Percentiles rank a stretch among this genome's conserved stretches.
Evolutionary conservation across 2,888 invertebrate species (phyloP).

Genomic region (Hetaerina titia): DNA sequence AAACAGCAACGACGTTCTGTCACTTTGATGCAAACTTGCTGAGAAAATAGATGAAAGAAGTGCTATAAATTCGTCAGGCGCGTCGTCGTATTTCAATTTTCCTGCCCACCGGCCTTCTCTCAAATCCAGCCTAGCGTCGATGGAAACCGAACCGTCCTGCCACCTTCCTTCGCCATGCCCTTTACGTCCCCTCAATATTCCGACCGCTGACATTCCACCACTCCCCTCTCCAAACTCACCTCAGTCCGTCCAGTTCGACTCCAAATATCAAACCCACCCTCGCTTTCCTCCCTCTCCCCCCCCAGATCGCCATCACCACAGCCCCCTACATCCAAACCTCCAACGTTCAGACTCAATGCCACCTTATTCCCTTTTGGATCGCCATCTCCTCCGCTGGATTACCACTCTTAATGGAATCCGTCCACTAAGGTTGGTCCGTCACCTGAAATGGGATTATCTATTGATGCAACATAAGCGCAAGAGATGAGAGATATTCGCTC

Average conservation of each 20-base stretch:
- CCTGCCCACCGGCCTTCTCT: not conserved
- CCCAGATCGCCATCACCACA: not conserved
- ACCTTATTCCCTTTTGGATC: not conserved
- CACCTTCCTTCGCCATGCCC: not conserved
- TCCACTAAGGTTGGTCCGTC: not conserved
- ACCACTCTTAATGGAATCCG: not conserved
- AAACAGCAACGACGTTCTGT: too few species aligned
- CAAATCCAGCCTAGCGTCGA: not conserved
- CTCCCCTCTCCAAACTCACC: not conserved
- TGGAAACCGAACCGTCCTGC: not conserved
- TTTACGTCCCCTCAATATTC: not conserved
- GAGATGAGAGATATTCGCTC: too few species aligned
- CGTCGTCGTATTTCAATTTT: not conserved
- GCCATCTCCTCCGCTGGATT: not conserved
- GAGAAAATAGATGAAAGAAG: too few species aligned
- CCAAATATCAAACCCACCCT: not conserved
- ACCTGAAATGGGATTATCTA: not conserved
- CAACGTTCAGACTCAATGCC: not conserved
- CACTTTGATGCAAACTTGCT: too few species aligned
- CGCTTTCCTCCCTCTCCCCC: not conserved
- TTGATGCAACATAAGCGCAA: too few species aligned
- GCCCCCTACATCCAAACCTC: not conserved
- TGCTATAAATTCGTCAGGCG: not conserved
- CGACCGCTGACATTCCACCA: not conserved
- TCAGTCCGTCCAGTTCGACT: not conserved